Conservation (phyloP, 2,113 vertebrate genomes). For the Peromyscus leucopus region DNA sequence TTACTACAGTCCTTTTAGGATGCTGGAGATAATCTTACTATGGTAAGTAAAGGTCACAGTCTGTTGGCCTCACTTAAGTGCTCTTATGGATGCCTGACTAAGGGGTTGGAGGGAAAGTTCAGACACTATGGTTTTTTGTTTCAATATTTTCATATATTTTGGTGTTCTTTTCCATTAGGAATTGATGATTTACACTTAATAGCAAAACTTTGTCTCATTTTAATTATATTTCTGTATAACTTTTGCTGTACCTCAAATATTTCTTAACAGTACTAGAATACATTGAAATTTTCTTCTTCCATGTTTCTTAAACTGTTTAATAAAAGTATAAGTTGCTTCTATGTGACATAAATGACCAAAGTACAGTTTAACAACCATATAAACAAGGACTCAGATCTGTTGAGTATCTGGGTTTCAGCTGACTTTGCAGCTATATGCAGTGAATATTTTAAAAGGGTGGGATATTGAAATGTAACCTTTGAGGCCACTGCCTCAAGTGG, state of each 20-base stretch:
- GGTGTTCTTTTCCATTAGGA: neutral
- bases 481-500: neutral
- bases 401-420: neutral
- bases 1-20: neutral
- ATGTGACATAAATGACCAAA: neutral
- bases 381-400: neutral
- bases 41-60: neutral
- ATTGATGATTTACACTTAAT: neutral
- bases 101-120: neutral
- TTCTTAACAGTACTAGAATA: neutral
- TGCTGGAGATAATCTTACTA: neutral
- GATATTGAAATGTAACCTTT: neutral
- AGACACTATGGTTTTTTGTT: slow-evolving; percentile 6
- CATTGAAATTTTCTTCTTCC: slow-evolving; percentile 14
- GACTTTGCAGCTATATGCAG: neutral
- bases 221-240: slow-evolving; percentile 20
- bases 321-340: neutral
- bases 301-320: slow-evolving; percentile 19
- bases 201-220: slow-evolving; percentile 8
- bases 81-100: neutral
- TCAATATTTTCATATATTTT: slow-evolving; percentile 44
- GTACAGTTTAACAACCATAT: neutral
- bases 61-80: neutral
- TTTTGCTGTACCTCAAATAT: neutral
- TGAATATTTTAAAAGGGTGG: slow-evolving; percentile 9